Evolutionary conservation across 2,113 vertebrate species (phyloP), one percentile per base, ranked within the genome.

Genomic region (Taurulus bubalis): DNA sequence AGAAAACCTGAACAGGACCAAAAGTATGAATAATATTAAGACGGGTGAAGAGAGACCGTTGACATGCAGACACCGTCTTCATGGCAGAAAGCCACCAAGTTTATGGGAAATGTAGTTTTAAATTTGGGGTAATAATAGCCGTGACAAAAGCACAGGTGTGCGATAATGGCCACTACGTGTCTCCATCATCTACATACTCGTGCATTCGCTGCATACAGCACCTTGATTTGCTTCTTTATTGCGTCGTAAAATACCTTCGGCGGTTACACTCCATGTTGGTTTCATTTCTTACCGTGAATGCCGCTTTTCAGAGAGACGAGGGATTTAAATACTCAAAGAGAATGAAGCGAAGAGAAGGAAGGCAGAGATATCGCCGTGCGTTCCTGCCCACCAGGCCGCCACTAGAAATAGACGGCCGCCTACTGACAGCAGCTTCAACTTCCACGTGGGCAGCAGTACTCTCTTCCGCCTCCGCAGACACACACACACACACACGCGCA

Each of bases 381-480:
- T 60, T 89, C 77, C 75, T 76, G 79, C 91, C 85, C 93, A 91
- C 90, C 84, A 85, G 87, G 91, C 84, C 34, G 77, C 83, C 87
- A 90, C 94, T 91, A 83, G 86, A 95, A 95, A 95, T 94, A 95
- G 92, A 90, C 28, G 40, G 78, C 91, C 87, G 79, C 93, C 93
- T 80, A 93, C 94, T 89, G 93, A 78, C 87, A 84, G 71, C 28
- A 77, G 84, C 85, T 86, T 86, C 87, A 86, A 83, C 87, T 83
- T 91, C 92, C 87, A 90, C 74, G 90, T 92, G 90, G 89, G 90
- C 64, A 86, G 84, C 82, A 55, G 84, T 26, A 49, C 89, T 78
- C 80, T 85, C 87, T 85, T 89, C 90, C 84, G 63, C 87, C 89
- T 84, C 53, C 88, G 24, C 89, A 85, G 59, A 60, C 53, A 51